Conservation (phyloP, 2,888 invertebrate species). For the Lottia gigantea region DNA sequence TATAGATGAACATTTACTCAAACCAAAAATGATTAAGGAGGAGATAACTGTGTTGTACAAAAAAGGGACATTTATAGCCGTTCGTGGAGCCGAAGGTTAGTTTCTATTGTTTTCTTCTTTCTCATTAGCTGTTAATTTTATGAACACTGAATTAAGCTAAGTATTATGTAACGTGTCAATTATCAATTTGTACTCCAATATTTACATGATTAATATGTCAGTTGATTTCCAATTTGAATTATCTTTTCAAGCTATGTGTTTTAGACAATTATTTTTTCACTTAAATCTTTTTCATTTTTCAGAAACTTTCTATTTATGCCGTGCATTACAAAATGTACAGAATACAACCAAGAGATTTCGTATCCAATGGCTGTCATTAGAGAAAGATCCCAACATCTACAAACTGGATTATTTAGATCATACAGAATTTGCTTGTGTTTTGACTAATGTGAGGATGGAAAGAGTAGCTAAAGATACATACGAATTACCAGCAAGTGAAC, state of each 20-base stretch:
- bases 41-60: conserved; percentile 88
- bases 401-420: conserved; percentile 90
- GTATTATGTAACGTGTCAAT: no score
- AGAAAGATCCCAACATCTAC: conserved; percentile 73
- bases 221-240: not conserved
- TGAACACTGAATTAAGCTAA: no score
- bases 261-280: not conserved
- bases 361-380: conserved; percentile 82
- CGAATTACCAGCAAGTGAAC: conserved; percentile 79
- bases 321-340: conserved; percentile 90
- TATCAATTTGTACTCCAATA: no score
- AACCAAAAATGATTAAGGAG: conserved; percentile 69
- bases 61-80: conserved; percentile 90
- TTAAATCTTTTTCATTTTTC: conserved; percentile 23
- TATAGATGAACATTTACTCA: conserved; percentile 44
- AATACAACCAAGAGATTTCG: conserved; percentile 85
- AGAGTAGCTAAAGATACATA: conserved; percentile 80
- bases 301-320: conserved; percentile 76
- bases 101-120: conserved; percentile 68
- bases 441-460: conserved; percentile 84
- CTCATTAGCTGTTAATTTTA: no score
- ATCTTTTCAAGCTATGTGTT: not conserved
- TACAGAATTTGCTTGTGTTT: conserved; percentile 71
- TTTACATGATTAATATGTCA: no score
- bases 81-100: conserved; percentile 88